Evolutionary conservation across 2,888 invertebrate species (phyloP), one percentile per base, ranked within the genome.

Genomic region (Tachystola acroxantha): DNA sequence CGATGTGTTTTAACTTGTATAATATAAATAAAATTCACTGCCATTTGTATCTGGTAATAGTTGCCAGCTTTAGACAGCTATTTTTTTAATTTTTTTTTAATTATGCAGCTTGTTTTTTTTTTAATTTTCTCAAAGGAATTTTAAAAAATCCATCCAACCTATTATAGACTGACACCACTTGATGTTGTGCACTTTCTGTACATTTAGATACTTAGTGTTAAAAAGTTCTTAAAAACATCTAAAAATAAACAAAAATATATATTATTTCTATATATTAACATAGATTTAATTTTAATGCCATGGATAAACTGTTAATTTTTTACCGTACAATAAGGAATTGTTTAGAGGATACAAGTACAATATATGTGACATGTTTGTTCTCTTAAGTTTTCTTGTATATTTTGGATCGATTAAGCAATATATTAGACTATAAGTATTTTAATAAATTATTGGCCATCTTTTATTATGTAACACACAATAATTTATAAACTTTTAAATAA

Each of bases 101-200:
- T 10, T 29, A 34, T 43, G 53, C 61, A 59, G 68, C 66, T 71
- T 44, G 44, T 61, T 46, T 62, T 48, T 48, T 47, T 46, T 48
- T 50, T 48, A 16, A 10, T 24, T 30, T 48, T 40, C 39, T 47
- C 31, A 38, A 56, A 53, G 55, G 50, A 57, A 48, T 51, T 67
- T 55, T 49, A 72, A 67, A 62, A 69, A 80, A 72, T 84, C 85
- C 85, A 86, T 85, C 85, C 85, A 78, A 77, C 71, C 75, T 80
- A 71, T 73, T 81, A 84, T 85, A 86, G 86, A 86, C 86, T 85
- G 86, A 86, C 86, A 82, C 86, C 63, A 71, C 63, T 79, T 57
- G 66, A 82, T 80, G 85, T 82, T 82, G 78, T 84, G 85, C 85
- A 85, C 86, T 71, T 69, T 73, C 71, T 70, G 74, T 78, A 81